Base-by-base conservation (phyloP, 1,140 invertebrate species). In the Trichoplusia ni region DNA sequence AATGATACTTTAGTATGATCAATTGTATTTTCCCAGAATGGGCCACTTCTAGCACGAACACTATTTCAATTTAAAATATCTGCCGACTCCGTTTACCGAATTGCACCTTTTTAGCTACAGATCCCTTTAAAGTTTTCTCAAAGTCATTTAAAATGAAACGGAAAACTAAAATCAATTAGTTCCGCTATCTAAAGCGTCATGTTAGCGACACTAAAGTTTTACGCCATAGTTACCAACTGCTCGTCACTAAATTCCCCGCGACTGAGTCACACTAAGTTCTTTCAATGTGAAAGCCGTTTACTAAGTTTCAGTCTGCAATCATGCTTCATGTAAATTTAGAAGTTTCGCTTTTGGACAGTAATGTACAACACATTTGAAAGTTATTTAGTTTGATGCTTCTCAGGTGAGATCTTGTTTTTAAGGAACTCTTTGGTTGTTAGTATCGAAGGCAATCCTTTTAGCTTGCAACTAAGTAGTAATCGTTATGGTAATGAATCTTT, bases 241-340 rank as follows among this genome's bases (percentile, higher is more conserved):
- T 21, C 54, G 54, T 42, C 54, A 58, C 38, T 42, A 31, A 40
- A 42, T 58, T 58, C 54, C 13, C 54, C 27, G 38, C 38, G 31
- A 67, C 29, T 33, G 21, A 62, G 33, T 58, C 44, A 62, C 44
- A 56, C 51, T 56, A 25, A 63, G 42, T 63, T 68, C 51, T 68
- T 63, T 68, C 60, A 58, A 49, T 42, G 21, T 46, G 40, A 40
- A 49, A 68, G 44, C 53, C 51, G 53, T 63, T 68, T 59, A 37
- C 37, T 11, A 59, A 68, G 51, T 56, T 56, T 27, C 44, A 51
- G 44, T 27, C 35, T 53, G 56, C 59, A 68, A 63, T 63, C 53
- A 59, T 68, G 66, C 63, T 63, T 35, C 44, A 44, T 54, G 51
- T 35, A 56, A 56, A 56, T 68, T 68, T 63, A 59, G 49, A 63